Evolutionary conservation across 2,888 invertebrate genomes (phyloP).

Genomic region (Charanyca ferruginea): DNA sequence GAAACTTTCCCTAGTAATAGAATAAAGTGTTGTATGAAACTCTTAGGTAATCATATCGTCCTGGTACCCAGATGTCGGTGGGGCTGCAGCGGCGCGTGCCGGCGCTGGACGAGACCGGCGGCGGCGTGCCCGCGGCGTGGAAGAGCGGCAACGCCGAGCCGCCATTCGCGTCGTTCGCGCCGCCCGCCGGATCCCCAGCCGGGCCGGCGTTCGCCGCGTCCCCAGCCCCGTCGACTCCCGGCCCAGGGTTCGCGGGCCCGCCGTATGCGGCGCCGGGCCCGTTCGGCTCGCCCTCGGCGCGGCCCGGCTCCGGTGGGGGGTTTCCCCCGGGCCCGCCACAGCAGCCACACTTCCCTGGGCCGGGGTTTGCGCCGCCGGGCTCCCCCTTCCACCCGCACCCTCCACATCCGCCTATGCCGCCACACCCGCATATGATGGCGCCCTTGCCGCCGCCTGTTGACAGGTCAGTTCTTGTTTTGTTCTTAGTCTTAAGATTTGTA

Average conservation of each 20-base stretch:
- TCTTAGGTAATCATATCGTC: constrained; percentile 34
- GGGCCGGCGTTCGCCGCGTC: constrained; percentile 93
- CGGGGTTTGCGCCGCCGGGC: constrained; percentile 94
- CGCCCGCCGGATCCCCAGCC: constrained; percentile 94
- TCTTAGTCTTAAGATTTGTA: constrained; percentile 8
- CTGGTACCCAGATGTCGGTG: constrained; percentile 89
- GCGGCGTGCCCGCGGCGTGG: constrained; percentile 92
- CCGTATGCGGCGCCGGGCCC: constrained; percentile 93
- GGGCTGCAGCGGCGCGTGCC: constrained; percentile 96
- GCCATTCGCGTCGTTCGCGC: constrained; percentile 95
- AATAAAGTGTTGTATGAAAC: constrained; percentile 2
- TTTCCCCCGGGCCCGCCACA: constrained; percentile 94
- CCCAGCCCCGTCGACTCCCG: constrained; percentile 93
- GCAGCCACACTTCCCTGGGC: constrained; percentile 93
- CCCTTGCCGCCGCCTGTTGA: constrained; percentile 95
- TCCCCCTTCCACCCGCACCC: constrained; percentile 96
- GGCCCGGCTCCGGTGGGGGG: constrained; percentile 96
- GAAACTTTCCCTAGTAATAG: background rate
- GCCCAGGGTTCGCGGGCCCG: constrained; percentile 93
- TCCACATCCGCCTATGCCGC: constrained; percentile 97
- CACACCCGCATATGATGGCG: constrained; percentile 91
- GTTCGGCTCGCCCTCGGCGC: constrained; percentile 92
- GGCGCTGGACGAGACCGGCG: constrained; percentile 87
- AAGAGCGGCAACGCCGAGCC: constrained; percentile 91
- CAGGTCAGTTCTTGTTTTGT: constrained; percentile 90